phyloP scores from a whole-genome alignment of 2,113 vertebrate genomes.

The Taurulus bubalis region DNA sequence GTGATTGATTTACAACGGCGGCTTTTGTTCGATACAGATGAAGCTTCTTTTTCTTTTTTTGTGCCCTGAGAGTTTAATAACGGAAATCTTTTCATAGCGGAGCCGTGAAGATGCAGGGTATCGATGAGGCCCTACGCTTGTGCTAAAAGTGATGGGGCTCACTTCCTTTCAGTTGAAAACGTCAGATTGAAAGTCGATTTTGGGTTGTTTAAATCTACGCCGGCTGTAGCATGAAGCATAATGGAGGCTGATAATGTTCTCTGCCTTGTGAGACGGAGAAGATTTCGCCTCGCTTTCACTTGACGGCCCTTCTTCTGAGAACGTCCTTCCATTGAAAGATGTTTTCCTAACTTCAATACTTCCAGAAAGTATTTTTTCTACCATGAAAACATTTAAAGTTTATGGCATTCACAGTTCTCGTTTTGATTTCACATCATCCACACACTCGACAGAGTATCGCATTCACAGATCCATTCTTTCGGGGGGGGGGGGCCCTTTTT shows the following conservation, averaged over 20 bases:
- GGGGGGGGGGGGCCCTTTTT: too few relatives aligned
- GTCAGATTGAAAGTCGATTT: conserved; percentile 33
- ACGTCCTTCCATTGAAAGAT: background rate
- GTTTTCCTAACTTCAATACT: background rate
- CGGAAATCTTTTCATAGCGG: conserved; percentile 33
- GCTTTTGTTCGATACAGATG: conserved; percentile 25
- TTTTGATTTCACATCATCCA: background rate
- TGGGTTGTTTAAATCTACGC: conserved; percentile 32
- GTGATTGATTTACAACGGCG: conserved; percentile 59
- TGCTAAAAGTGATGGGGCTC: conserved; percentile 11
- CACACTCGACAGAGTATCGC: background rate
- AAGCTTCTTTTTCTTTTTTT: background rate
- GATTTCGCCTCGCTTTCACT: background rate
- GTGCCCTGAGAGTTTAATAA: conserved; percentile 12
- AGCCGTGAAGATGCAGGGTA: conserved; percentile 34
- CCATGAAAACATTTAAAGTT: background rate
- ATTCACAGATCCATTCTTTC: too few relatives aligned
- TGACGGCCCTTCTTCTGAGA: background rate
- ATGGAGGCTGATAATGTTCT: background rate
- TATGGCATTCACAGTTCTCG: background rate
- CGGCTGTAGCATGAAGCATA: background rate
- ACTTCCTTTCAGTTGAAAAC: conserved; percentile 22
- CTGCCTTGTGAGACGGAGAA: background rate
- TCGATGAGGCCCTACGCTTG: conserved; percentile 38
- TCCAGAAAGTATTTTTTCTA: background rate